phyloP scores from a whole-genome alignment of 2,113 vertebrate species.

The Panthera leo region DNA sequence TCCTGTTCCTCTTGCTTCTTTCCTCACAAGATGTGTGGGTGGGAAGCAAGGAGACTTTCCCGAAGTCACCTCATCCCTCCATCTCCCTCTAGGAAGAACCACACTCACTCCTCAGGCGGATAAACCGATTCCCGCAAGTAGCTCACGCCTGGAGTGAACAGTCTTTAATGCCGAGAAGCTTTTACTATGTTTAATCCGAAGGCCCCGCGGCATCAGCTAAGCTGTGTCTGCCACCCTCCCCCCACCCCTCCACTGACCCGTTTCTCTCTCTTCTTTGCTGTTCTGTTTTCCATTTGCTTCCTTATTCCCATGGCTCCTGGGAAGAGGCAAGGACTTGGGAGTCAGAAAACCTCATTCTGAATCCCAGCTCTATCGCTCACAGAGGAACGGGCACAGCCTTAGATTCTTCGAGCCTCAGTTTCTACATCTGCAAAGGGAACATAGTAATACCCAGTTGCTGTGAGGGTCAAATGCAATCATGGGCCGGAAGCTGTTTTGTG shows the following conservation, averaged over 20 bases:
- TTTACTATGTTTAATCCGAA: neutral
- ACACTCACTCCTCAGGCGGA: neutral
- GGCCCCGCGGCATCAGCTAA: too few relatives aligned
- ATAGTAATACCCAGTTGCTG: neutral
- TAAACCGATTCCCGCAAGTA: neutral
- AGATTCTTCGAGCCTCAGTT: neutral
- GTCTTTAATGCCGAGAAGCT: neutral
- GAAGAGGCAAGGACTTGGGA: neutral
- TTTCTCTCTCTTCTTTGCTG: neutral
- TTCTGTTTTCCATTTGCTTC: neutral
- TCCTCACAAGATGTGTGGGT: neutral
- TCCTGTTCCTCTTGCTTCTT: neutral
- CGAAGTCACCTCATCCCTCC: neutral
- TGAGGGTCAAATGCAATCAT: constrained; percentile 46
- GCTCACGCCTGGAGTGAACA: neutral
- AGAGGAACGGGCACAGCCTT: neutral
- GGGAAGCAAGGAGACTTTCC: neutral
- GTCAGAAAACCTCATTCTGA: neutral
- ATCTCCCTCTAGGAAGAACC: neutral
- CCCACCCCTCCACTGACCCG: neutral
- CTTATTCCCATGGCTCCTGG: neutral
- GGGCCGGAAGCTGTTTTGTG: constrained; percentile 26
- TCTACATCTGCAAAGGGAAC: constrained; percentile 6
- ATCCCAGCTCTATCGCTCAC: neutral
- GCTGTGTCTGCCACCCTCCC: too few relatives aligned